These are phyloP conservation scores for Agrotis segetum DNA, from an alignment of 2,888 invertebrate species.

Conservation along the genomic window DNA sequence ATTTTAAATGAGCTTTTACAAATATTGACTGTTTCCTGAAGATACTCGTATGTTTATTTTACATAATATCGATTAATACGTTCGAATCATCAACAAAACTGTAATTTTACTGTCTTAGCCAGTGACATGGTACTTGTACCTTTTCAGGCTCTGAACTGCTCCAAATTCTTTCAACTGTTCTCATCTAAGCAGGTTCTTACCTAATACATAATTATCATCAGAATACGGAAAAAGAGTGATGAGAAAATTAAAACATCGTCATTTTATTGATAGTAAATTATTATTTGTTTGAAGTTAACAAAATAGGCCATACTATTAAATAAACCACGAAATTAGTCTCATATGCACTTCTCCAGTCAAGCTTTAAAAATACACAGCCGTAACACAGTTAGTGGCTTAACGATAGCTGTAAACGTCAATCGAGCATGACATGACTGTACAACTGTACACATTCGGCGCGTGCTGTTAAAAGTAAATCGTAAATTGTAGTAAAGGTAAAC, in stretches of 20 bases:
- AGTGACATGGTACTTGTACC: background rate
- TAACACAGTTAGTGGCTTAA: constrained; percentile 53
- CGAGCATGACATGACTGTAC: constrained; percentile 51
- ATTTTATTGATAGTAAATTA: constrained; percentile 4
- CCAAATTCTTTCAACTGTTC: background rate
- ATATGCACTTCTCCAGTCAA: constrained; percentile 9
- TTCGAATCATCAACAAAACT: background rate
- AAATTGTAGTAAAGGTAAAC: constrained; percentile 74
- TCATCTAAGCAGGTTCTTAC: background rate
- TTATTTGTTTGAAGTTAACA: constrained; percentile 15
- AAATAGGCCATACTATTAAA: constrained; percentile 23
- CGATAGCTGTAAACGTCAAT: constrained; percentile 59
- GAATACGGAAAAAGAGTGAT: background rate
- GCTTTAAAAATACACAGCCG: constrained; percentile 33
- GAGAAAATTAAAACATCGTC: background rate
- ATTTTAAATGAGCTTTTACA: constrained; percentile 14
- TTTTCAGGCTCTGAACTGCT: background rate
- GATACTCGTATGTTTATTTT: background rate
- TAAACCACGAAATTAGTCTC: constrained; percentile 9
- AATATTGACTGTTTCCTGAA: background rate
- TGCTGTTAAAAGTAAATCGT: constrained; percentile 68
- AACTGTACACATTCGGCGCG: constrained; percentile 55
- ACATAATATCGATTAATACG: too few relatives aligned
- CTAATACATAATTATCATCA: background rate
- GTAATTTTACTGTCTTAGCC: background rate